Conservation (phyloP, 1,140 invertebrate species). For the Hyles vespertilio region DNA sequence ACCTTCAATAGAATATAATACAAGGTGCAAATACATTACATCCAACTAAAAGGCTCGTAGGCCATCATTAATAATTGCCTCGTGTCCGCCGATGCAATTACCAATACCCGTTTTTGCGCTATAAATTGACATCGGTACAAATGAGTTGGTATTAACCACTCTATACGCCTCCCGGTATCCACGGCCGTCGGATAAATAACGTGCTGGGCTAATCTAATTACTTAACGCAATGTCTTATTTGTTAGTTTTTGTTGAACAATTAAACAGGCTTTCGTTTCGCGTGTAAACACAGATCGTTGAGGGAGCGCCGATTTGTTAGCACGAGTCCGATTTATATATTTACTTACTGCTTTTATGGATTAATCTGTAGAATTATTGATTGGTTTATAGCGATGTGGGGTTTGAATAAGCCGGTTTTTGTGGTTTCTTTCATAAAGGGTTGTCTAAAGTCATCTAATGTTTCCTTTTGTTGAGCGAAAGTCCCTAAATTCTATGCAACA, state of each 20-base stretch:
- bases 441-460: too few relatives aligned
- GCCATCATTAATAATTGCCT: slow-evolving; percentile 15
- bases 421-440: too few relatives aligned
- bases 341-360: too few relatives aligned
- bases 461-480: too few relatives aligned
- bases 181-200: slow-evolving; percentile 44
- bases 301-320: slow-evolving; percentile 42
- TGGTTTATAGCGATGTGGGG: too few relatives aligned
- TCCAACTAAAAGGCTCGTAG: neutral
- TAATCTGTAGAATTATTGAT: too few relatives aligned
- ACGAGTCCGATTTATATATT: too few relatives aligned
- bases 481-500: too few relatives aligned
- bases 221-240: slow-evolving; percentile 66
- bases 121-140: slow-evolving; percentile 25
- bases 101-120: slow-evolving; percentile 20
- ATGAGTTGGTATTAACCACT: slow-evolving; percentile 37
- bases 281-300: slow-evolving; percentile 45
- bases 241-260: slow-evolving; percentile 61
- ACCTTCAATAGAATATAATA: neutral
- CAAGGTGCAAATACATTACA: neutral
- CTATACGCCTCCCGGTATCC: slow-evolving; percentile 25
- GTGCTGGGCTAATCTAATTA: slow-evolving; percentile 62
- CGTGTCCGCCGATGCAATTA: slow-evolving; percentile 21
- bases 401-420: too few relatives aligned
- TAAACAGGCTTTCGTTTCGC: slow-evolving; percentile 42